Evolutionary conservation across 2,113 vertebrate genomes (phyloP), one percentile per base, ranked within the genome.

Genomic region (Apeltes quadracus): DNA sequence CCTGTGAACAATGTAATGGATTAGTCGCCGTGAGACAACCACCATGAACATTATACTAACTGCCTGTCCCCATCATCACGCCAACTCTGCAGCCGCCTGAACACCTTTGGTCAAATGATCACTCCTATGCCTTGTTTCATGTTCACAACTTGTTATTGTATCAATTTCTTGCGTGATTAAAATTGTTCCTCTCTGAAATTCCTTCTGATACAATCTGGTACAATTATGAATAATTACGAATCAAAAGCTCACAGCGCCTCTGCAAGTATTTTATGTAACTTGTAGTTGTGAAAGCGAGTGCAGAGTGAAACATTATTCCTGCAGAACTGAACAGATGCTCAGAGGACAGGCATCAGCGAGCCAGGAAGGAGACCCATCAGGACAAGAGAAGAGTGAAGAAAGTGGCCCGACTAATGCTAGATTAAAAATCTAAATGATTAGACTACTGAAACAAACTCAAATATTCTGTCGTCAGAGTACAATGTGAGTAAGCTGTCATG

Each of bases 281-380:
- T 13, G 12, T 39, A 44, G 46, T 69, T 54, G n/a, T 70, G 32
- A 73, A 53, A 29, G 36, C 34, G 32, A 54, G 20, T 36, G 46
- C 34, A 44, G 36, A 73, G 56, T 27, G 41, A 58, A 71, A 48
- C n/a, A 34, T 36, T 61, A 27, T 70, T 71, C 55, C 61, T 71
- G 80, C 69, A 56, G 74, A 12, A 75, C 64, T 74, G 69, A 81
- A 79, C 69, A 79, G 78, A 79, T 79, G 78, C 84, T 79, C 69
- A 72, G 62, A 75, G 64, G 59, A 76, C 74, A 68, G 43, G 64
- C 73, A 63, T 64, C 75, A 77, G 75, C 57, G 72, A 84, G 75
- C 76, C 69, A 77, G 63, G 61, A 72, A 3, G 46, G 32, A 75
- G 23, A 75, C 74, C n/a, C 36, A 57, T 67, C 48, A 81, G 74